phyloP scores from a whole-genome alignment of 2,797 vertebrate genomes.

The Halcyon chelicuti region DNA sequence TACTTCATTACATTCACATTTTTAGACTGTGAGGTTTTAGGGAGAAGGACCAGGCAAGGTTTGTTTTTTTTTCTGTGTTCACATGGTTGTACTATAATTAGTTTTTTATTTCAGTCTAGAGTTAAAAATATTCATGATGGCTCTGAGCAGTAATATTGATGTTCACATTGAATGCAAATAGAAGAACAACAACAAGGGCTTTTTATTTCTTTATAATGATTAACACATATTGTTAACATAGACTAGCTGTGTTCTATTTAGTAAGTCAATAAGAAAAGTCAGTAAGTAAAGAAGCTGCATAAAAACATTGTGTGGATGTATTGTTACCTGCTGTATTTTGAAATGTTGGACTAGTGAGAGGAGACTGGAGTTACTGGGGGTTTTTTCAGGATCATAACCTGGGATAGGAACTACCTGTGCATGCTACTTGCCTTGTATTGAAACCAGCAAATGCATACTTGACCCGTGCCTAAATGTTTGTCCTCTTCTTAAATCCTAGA shows the following conservation, averaged over 20 bases:
- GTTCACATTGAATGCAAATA: background rate
- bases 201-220: background rate
- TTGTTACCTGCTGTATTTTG: background rate
- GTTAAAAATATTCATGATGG: background rate
- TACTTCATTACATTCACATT: background rate
- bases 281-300: background rate
- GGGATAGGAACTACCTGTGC: background rate
- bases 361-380: background rate
- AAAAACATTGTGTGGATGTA: background rate
- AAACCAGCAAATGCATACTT: background rate
- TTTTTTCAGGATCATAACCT: background rate
- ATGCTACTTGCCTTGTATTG: background rate
- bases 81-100: background rate
- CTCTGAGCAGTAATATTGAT: background rate
- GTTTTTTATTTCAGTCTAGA: slow-evolving; percentile 4
- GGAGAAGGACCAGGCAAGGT: background rate
- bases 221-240: background rate
- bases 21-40: background rate
- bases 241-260: background rate
- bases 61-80: background rate
- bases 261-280: background rate
- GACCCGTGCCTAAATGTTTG: background rate
- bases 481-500: background rate
- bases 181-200: background rate
- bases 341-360: background rate